A percentile compares a stretch with the other conserved stretches of the same genome.
Evolutionary conservation across 2,888 invertebrate species (phyloP).

Genomic region (Reticulitermes lucifugus): DNA sequence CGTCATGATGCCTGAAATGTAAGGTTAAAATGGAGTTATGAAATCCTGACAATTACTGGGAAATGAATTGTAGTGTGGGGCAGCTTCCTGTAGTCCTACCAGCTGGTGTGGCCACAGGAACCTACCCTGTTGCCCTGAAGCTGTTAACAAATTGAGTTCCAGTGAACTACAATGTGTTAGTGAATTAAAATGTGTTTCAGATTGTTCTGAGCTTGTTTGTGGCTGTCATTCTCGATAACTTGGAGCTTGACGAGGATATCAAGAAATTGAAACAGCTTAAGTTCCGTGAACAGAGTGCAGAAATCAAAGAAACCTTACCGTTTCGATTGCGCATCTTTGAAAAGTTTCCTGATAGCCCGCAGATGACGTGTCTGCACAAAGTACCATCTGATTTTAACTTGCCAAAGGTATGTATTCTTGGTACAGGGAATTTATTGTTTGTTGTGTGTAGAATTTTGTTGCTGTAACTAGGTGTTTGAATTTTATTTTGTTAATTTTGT

Average conservation of each 20-base stretch:
- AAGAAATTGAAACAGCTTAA: constrained; percentile 98
- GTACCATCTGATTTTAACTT: constrained; percentile 92
- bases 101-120: too few relatives aligned
- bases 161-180: constrained; percentile 20
- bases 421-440: background rate
- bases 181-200: constrained; percentile 64
- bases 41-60: too few relatives aligned
- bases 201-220: constrained; percentile 99
- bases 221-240: constrained; percentile 98
- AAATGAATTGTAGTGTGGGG: too few relatives aligned
- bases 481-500: too few relatives aligned
- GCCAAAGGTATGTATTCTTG: constrained; percentile 76
- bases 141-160: too few relatives aligned
- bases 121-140: too few relatives aligned
- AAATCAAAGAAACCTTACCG: constrained; percentile 96
- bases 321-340: constrained; percentile 96
- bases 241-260: constrained; percentile 99
- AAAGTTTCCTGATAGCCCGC: constrained; percentile 97
- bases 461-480: too few relatives aligned
- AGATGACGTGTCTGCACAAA: constrained; percentile 96
- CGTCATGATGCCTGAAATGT: too few relatives aligned
- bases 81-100: too few relatives aligned
- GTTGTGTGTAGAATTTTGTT: too few relatives aligned
- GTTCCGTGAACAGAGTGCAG: constrained; percentile 97
- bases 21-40: too few relatives aligned